A percentile compares a stretch with the other conserved stretches of the same genome.
phyloP scores from a whole-genome alignment of 2,113 vertebrate genomes.

The Spizaetus ornatus region DNA sequence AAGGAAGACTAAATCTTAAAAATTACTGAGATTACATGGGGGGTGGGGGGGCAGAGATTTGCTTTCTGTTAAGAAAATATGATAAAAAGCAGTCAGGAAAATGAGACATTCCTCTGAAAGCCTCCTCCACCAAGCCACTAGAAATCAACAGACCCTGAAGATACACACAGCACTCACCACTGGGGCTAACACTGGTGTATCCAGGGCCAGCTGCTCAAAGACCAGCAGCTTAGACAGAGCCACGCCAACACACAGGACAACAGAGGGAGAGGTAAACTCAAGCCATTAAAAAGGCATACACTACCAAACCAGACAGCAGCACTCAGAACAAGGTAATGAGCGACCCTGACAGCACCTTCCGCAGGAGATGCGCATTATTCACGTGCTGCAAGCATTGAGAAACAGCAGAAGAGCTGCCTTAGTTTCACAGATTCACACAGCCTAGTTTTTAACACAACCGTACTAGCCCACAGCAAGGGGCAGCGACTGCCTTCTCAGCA shows the following conservation, averaged over 20 bases:
- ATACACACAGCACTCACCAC: not conserved
- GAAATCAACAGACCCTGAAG: not conserved
- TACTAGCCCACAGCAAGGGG: fast-evolving
- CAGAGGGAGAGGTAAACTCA: not conserved
- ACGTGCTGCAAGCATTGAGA: not conserved
- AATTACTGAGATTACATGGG: not conserved
- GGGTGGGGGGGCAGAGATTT: not conserved
- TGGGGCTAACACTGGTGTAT: not conserved
- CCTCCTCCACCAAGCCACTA: not conserved
- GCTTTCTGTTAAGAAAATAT: not conserved
- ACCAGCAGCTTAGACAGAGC: not conserved
- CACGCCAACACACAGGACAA: fast-evolving
- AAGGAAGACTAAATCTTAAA: not conserved
- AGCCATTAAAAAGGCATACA: not conserved
- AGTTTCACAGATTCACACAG: not conserved
- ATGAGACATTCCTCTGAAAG: not conserved
- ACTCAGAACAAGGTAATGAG: not conserved
- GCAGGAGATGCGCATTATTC: not conserved
- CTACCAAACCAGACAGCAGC: not conserved
- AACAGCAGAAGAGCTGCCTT: not conserved
- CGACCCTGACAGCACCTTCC: not conserved
- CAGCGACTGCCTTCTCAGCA: not conserved
- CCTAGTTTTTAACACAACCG: not conserved
- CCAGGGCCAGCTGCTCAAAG: not conserved
- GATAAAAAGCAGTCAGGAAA: not conserved